These are phyloP conservation scores for Melanaphis sacchari DNA, from an alignment of 1,140 invertebrate species.

Conservation along the genomic window DNA sequence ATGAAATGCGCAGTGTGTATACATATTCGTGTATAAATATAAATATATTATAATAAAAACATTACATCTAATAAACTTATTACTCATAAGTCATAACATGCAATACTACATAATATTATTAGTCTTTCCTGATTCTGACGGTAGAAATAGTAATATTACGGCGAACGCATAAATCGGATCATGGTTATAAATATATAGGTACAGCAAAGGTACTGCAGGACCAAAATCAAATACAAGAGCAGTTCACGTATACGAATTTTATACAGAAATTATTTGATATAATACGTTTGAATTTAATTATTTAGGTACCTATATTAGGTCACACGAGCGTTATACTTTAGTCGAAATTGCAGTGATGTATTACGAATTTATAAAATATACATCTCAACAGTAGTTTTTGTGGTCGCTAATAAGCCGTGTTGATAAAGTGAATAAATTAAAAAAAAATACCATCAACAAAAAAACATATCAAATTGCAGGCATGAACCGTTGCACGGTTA, in stretches of 20 bases:
- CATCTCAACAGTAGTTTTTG: neutral
- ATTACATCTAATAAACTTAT: neutral
- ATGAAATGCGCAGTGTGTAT: neutral
- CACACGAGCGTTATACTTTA: neutral
- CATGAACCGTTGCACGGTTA: neutral
- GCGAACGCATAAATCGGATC: neutral
- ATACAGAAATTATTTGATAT: neutral
- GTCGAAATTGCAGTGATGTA: neutral
- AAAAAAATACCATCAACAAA: neutral
- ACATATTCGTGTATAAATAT: neutral
- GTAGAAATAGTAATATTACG: neutral
- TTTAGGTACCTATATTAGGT: no score
- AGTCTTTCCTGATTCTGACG: neutral
- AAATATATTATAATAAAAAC: neutral
- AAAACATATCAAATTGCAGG: neutral
- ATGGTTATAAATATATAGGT: neutral
- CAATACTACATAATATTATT: neutral
- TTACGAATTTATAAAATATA: neutral
- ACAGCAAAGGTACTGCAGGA: no score
- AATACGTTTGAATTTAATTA: neutral
- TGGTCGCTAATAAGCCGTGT: neutral
- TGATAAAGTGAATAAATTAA: neutral
- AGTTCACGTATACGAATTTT: neutral
- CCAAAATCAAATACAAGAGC: no score
- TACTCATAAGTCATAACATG: neutral